Evolutionary conservation across 2,797 vertebrate species (phyloP).

Genomic region (Knipowitschia caucasica): DNA sequence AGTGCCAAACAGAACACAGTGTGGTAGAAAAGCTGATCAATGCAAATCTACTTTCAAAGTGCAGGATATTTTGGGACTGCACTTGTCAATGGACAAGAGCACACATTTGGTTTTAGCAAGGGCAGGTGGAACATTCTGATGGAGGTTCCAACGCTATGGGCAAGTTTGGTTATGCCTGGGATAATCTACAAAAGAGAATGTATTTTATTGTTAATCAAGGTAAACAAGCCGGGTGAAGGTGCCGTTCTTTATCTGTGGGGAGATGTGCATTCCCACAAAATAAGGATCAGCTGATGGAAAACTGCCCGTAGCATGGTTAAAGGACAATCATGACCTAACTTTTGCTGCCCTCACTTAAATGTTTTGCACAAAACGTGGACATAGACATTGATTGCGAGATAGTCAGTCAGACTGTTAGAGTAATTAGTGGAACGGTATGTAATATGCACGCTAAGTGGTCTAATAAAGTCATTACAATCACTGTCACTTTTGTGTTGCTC

Average conservation of each 20-base stretch:
- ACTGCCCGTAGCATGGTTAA: background rate
- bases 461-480: too few relatives aligned
- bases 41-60: slow-evolving; percentile 9
- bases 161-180: too few relatives aligned
- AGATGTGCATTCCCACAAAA: slow-evolving; percentile 33
- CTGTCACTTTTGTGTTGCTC: too few relatives aligned
- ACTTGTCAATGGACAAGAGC: background rate
- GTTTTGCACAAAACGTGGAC: slow-evolving; percentile 21
- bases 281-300: slow-evolving; percentile 50
- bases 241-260: too few relatives aligned
- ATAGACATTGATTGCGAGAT: background rate
- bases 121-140: too few relatives aligned
- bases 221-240: too few relatives aligned
- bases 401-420: too few relatives aligned
- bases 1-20: slow-evolving; percentile 41
- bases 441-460: too few relatives aligned
- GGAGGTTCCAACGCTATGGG: too few relatives aligned
- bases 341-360: slow-evolving; percentile 15
- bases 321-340: slow-evolving; percentile 15
- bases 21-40: slow-evolving; percentile 1
- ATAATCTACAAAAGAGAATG: too few relatives aligned
- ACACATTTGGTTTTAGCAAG: background rate
- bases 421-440: too few relatives aligned
- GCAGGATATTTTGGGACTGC: slow-evolving; percentile 4
- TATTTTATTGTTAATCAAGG: too few relatives aligned